Evolutionary conservation across 2,888 invertebrate species (phyloP), one percentile per base, ranked within the genome.

Genomic region (Drosophila falleni): DNA sequence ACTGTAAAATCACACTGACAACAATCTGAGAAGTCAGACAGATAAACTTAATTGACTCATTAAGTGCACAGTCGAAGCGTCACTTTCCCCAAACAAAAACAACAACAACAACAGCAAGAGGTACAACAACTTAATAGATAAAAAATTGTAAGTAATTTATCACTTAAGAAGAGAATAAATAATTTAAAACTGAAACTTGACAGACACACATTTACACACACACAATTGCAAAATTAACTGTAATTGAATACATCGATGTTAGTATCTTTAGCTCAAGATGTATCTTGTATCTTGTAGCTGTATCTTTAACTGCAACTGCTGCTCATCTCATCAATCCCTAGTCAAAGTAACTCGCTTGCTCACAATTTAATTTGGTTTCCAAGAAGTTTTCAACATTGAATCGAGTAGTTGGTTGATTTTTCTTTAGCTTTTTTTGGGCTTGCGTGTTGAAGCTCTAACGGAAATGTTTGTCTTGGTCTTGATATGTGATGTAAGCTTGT

Each of bases 21-120:
- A 31, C 31, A 50, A n/a, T 64, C 56, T 59, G 49, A 49, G 19
- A 29, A 37, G 61, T 16, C 41, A 31, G 65, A 41, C 41, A 82
- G 80, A 73, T 76, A 82, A 71, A 55, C 63, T 75, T 81, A 83
- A 87, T 87, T 83, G 85, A 87, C 66, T 76, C 73, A 76, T 87
- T 72, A 84, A 80, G 59, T 70, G 87, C 72, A 75, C 66, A 58
- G 49, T 50, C 29, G 55, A 68, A 51, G 60, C 68, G 56, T 67
- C 72, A 62, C 76, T 72, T 72, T 55, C 70, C 64, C 59, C 46
- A 13, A 19, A 42, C 31, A 35, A n/a, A n/a, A n/a, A 37, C 35
- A 35, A 50, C 47, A 62, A 35, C 46, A 63, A 15, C 39, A 49
- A 8, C 26, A 46, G n/a, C 44, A 64, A 8, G 13, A 58, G 33